Conservation (phyloP, 1,140 invertebrate species). For the Drosophila truncata region DNA sequence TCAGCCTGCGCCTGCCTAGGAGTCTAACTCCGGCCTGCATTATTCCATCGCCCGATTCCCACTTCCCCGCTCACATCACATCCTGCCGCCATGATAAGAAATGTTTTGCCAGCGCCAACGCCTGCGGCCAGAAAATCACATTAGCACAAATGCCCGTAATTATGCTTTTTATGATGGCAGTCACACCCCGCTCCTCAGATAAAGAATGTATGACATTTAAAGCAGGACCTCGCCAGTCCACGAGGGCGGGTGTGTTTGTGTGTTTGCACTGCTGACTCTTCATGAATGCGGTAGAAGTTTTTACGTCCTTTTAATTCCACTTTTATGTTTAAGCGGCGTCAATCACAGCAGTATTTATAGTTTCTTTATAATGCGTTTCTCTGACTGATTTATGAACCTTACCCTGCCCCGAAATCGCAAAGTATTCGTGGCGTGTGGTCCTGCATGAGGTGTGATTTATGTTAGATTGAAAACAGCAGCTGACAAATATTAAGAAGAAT, state of each 20-base stretch:
- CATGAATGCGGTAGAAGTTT: slow-evolving; percentile 29
- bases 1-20: slow-evolving; percentile 25
- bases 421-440: slow-evolving; percentile 11
- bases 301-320: slow-evolving; percentile 45
- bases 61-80: slow-evolving; percentile 34
- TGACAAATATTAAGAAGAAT: background rate
- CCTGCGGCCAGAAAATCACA: slow-evolving; percentile 45
- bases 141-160: slow-evolving; percentile 57
- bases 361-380: slow-evolving; percentile 38
- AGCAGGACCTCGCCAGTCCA: slow-evolving; percentile 28
- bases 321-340: slow-evolving; percentile 41
- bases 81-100: slow-evolving; percentile 51
- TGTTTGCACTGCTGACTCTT: slow-evolving; percentile 25
- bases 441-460: slow-evolving; percentile 36
- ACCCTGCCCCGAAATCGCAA: slow-evolving; percentile 8
- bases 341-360: slow-evolving; percentile 45
- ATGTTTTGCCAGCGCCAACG: slow-evolving; percentile 40
- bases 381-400: slow-evolving; percentile 39
- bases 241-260: background rate
- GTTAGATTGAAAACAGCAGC: slow-evolving; percentile 26
- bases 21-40: slow-evolving; percentile 39
- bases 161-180: slow-evolving; percentile 56
- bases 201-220: slow-evolving; percentile 22
- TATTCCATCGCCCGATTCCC: slow-evolving; percentile 19
- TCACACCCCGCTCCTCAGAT: slow-evolving; percentile 10